Evolutionary conservation across 2,888 invertebrate genomes (phyloP).

Genomic region (Eupsilia transversa): DNA sequence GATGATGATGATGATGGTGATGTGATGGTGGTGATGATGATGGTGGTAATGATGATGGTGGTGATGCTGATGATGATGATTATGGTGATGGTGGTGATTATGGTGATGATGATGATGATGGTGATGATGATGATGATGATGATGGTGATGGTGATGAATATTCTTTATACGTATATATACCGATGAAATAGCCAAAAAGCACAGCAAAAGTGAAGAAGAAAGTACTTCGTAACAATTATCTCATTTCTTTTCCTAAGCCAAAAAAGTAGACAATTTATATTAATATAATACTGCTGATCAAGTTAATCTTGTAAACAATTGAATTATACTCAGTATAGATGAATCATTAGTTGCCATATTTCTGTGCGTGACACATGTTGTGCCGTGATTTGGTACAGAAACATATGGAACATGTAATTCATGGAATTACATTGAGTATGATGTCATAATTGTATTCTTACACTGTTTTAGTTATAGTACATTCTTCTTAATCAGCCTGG

Average conservation of each 20-base stretch:
- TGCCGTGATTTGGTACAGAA: constrained; percentile 26
- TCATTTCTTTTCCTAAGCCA: not conserved
- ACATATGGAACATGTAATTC: constrained; percentile 19
- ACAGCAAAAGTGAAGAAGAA: not conserved
- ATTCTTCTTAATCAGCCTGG: not conserved
- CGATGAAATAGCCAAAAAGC: not conserved
- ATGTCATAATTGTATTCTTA: constrained; percentile 25
- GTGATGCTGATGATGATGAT: no score
- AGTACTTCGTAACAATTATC: not conserved
- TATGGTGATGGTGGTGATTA: no score
- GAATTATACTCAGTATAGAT: constrained; percentile 6
- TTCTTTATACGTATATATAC: no score
- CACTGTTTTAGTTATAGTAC: not conserved
- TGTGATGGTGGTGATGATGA: no score
- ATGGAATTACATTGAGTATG: constrained; percentile 21
- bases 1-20: no score
- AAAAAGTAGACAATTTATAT: not conserved
- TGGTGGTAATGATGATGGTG: no score
- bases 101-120: no score
- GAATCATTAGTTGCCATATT: constrained; percentile 43
- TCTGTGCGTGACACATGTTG: constrained; percentile 36
- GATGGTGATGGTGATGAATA: no score
- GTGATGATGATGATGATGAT: no score
- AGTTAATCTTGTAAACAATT: no score
- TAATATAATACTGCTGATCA: not conserved